Percentiles rank a stretch among this genome's conserved stretches.
Evolutionary conservation across 1,140 invertebrate genomes (phyloP).

Genomic region (Vanessa atalanta): DNA sequence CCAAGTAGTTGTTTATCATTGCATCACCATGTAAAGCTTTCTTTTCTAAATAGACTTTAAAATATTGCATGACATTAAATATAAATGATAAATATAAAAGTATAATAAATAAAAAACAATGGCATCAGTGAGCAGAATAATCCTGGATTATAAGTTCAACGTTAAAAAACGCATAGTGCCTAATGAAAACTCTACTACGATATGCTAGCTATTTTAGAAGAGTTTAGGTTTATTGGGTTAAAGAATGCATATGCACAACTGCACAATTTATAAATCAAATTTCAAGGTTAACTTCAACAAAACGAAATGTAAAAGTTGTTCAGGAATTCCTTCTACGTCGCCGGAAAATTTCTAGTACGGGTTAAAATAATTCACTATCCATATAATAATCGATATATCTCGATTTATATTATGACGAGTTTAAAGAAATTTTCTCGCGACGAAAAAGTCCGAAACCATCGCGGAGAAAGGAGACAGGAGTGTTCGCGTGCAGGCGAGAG

Average conservation of each 20-base stretch:
- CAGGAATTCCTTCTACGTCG: not conserved
- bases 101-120: conserved; percentile 27
- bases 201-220: not conserved
- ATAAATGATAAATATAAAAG: conserved; percentile 32
- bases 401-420: not conserved
- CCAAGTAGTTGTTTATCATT: conserved; percentile 18
- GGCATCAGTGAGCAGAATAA: conserved; percentile 21
- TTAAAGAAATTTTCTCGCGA: conserved; percentile 19
- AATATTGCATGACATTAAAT: conserved; percentile 44
- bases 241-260: conserved; percentile 7
- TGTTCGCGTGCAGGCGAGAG: conserved; percentile 38
- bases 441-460: conserved; percentile 1
- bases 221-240: conserved; percentile 20
- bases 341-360: not conserved
- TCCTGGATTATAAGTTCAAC: conserved; percentile 8
- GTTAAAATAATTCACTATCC: not conserved
- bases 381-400: not conserved
- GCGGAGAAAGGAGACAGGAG: conserved; percentile 22
- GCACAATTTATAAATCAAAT: not conserved
- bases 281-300: not conserved
- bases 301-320: not conserved
- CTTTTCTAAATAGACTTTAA: conserved; percentile 33
- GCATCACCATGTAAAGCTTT: conserved; percentile 36
- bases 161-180: too few species aligned
- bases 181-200: too few species aligned